Percentiles rank a stretch among this genome's conserved stretches.
These are phyloP conservation scores for Fringilla coelebs DNA, from an alignment of 2,797 vertebrate genomes.

Conservation along the genomic window DNA sequence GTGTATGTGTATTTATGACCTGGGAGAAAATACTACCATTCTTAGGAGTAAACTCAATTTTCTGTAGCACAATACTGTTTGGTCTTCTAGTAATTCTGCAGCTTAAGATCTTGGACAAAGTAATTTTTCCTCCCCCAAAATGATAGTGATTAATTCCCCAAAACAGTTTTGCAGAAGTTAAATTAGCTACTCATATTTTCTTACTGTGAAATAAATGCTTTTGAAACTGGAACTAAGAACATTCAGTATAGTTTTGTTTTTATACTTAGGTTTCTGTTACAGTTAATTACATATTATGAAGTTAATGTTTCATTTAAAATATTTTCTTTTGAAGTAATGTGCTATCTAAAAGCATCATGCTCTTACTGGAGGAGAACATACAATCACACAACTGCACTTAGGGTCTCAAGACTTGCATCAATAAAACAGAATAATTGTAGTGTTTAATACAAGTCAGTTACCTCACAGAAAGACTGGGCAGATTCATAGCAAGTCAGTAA, in stretches of 20 bases:
- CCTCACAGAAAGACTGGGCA: constrained; percentile 72
- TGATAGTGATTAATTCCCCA: not conserved
- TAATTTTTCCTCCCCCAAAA: not conserved
- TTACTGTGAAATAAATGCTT: not conserved
- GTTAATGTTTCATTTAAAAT: not conserved
- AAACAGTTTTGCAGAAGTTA: not conserved
- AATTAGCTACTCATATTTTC: not conserved
- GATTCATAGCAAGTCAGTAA: not conserved
- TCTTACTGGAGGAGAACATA: not conserved
- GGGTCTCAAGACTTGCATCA: not conserved
- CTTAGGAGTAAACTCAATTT: not conserved
- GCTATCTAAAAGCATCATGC: not conserved
- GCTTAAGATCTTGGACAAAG: not conserved
- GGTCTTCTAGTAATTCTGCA: not conserved
- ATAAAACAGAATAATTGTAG: not conserved
- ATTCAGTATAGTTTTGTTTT: not conserved
- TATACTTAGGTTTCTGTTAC: not conserved
- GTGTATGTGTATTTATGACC: not conserved
- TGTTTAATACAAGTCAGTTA: constrained; percentile 54
- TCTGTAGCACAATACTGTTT: not conserved
- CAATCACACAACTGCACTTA: not conserved
- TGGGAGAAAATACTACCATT: not conserved
- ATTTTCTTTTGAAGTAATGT: not conserved
- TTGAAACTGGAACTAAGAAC: not conserved
- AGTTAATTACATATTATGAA: not conserved